Conservation (phyloP, 2,888 invertebrate species). For the Athrips mouffetella region DNA sequence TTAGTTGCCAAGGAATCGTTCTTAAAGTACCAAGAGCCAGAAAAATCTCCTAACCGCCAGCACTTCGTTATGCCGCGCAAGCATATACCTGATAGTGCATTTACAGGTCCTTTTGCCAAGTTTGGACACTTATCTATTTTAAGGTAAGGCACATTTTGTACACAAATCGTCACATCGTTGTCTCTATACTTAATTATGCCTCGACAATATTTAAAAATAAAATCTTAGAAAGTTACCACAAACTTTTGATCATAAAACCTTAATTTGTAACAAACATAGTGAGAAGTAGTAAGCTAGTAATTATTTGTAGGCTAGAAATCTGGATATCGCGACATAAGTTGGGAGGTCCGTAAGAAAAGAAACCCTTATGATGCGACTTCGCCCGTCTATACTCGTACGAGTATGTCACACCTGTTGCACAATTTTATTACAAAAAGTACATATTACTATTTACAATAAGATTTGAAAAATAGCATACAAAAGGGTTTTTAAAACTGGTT, state of each 20-base stretch:
- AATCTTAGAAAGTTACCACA: no score
- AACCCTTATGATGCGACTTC: no score
- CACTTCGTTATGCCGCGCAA: background rate
- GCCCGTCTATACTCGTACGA: no score
- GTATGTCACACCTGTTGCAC: no score
- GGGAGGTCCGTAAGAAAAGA: no score
- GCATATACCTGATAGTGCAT: background rate
- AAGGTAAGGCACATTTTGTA: background rate
- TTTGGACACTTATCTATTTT: background rate
- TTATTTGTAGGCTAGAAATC: background rate
- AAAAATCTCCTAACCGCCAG: background rate
- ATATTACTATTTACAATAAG: no score
- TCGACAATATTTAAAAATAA: no score
- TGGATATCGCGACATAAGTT: background rate
- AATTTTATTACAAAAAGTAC: no score
- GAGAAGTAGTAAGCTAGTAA: no score
- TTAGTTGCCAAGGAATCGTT: background rate
- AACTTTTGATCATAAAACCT: background rate
- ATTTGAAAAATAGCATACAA: no score
- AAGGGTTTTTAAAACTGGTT: background rate
- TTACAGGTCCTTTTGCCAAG: background rate
- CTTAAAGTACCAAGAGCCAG: background rate
- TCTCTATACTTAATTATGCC: no score
- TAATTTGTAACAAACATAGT: background rate
- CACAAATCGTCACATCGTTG: background rate